Percentiles rank a stretch among this genome's conserved stretches.
phyloP scores from a whole-genome alignment of 2,797 vertebrate species.

The Aphelocoma californica region DNA sequence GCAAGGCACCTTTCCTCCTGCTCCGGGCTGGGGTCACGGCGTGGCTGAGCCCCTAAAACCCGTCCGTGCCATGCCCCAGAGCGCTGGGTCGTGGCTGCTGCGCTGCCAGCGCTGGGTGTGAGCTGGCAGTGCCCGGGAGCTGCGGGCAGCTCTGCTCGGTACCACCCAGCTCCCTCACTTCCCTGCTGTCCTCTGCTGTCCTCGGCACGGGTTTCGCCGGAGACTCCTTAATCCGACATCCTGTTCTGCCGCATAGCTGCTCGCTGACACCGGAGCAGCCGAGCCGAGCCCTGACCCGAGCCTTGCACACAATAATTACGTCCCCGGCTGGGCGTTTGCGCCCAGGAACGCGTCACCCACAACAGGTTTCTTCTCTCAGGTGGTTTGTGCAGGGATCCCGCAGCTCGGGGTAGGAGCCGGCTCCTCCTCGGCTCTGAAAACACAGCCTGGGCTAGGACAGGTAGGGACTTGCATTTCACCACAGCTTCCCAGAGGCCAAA shows the following conservation, averaged over 20 bases:
- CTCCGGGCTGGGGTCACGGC: background rate
- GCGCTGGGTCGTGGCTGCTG: background rate
- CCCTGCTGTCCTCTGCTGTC: constrained; percentile 4
- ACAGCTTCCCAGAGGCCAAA: background rate
- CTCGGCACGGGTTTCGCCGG: background rate
- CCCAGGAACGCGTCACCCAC: background rate
- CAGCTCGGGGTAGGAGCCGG: background rate
- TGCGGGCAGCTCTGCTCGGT: background rate
- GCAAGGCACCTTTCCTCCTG: fast-evolving
- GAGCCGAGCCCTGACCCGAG: background rate
- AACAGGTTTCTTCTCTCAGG: background rate
- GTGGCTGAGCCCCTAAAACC: background rate
- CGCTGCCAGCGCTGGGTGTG: background rate
- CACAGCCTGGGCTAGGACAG: background rate
- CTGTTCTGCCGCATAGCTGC: constrained; percentile 66
- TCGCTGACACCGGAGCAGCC: background rate
- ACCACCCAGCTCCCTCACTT: constrained; percentile 21
- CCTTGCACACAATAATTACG: background rate
- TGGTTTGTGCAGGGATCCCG: background rate
- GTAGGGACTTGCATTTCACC: fast-evolving
- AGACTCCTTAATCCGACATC: constrained; percentile 44
- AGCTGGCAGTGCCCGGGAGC: background rate
- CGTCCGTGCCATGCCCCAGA: background rate
- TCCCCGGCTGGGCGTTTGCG: background rate
- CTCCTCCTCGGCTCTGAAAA: background rate